Conservation (phyloP, 2,797 vertebrate genomes). For the Furcifer pardalis region DNA sequence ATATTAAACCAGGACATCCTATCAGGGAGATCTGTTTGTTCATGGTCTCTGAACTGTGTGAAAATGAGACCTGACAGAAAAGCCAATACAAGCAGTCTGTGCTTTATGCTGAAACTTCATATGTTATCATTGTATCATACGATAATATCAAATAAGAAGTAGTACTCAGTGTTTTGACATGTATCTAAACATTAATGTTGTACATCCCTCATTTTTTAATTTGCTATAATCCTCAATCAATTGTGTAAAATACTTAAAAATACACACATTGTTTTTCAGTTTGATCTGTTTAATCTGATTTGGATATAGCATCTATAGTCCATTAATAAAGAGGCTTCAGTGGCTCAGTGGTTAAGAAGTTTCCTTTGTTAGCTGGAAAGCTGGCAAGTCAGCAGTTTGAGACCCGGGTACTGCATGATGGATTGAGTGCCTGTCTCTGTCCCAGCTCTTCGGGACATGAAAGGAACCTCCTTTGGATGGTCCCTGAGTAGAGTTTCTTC, state of each 20-base stretch:
- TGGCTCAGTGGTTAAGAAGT: no score
- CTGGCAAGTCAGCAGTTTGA: no score
- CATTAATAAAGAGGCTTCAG: no score
- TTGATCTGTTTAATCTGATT: background rate
- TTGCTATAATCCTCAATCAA: background rate
- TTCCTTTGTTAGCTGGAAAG: no score
- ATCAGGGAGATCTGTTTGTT: conserved; percentile 46
- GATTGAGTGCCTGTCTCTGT: no score
- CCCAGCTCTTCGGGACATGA: no score
- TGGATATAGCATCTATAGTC: background rate
- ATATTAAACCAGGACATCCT: conserved; percentile 57
- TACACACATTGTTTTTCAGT: background rate
- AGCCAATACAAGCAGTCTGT: conserved; percentile 46
- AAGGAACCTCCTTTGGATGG: no score
- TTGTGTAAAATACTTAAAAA: background rate
- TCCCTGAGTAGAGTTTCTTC: no score
- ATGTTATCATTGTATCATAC: background rate
- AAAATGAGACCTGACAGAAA: conserved; percentile 68
- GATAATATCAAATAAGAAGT: background rate
- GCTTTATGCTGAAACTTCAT: conserved; percentile 19
- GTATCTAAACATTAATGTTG: conserved; percentile 10
- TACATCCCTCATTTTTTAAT: conserved; percentile 22
- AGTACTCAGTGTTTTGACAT: background rate
- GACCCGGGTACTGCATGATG: no score
- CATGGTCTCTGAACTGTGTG: conserved; percentile 55